These are phyloP conservation scores for Hyposmocoma kahamanoa DNA, from an alignment of 1,140 invertebrate species.

Conservation along the genomic window DNA sequence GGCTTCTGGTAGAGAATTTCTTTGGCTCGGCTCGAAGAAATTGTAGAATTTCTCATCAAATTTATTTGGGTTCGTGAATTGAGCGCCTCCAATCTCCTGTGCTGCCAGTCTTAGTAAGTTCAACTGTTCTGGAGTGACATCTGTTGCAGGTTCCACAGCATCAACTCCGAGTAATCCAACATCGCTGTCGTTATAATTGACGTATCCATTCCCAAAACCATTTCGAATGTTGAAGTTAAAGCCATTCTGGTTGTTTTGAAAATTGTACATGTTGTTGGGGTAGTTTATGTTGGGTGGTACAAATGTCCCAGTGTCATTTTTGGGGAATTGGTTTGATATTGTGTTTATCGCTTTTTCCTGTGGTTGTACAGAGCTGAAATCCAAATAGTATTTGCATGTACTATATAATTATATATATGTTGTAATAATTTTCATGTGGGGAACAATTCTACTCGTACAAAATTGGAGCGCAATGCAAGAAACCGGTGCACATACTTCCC, in stretches of 20 bases:
- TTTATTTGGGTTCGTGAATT: slow-evolving; percentile 51
- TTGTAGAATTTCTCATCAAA: slow-evolving; percentile 57
- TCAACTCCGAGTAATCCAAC: slow-evolving; percentile 41
- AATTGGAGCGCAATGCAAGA: no score
- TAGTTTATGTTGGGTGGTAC: slow-evolving; percentile 43
- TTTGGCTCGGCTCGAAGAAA: slow-evolving; percentile 64
- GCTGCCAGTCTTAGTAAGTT: slow-evolving; percentile 63
- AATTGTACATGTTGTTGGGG: slow-evolving; percentile 40
- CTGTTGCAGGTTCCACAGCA: slow-evolving; percentile 37
- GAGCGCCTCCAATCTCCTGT: slow-evolving; percentile 63
- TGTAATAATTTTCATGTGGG: no score
- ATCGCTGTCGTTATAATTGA: slow-evolving; percentile 50
- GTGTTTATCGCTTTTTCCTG: slow-evolving; percentile 48
- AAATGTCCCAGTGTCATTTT: slow-evolving; percentile 38
- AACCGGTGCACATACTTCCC: no score
- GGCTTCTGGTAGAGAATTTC: slow-evolving; percentile 55
- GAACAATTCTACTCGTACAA: no score
- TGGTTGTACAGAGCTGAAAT: slow-evolving; percentile 47
- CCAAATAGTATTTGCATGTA: no score
- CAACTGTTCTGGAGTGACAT: slow-evolving; percentile 58
- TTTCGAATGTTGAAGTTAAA: slow-evolving; percentile 48
- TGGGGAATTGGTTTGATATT: slow-evolving; percentile 35
- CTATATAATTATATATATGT: no score
- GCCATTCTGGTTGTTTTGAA: slow-evolving; percentile 42
- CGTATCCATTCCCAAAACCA: slow-evolving; percentile 48